Conservation (phyloP, 2,888 invertebrate species). For the Tuberolachnus salignus region DNA sequence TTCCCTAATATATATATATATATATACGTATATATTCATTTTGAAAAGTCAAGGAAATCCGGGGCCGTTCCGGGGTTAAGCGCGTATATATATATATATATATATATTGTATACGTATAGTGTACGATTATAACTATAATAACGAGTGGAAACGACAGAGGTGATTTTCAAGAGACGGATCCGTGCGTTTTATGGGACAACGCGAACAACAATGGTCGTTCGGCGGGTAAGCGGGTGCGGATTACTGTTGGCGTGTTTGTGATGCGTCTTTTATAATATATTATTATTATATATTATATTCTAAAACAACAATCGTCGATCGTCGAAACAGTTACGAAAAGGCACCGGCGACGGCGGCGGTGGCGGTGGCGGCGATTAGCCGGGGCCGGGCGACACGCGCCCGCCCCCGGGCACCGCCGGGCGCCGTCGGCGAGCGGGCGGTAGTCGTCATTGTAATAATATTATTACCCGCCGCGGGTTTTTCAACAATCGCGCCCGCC, state of each 20-base stretch:
- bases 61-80: background rate
- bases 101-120: too few species aligned
- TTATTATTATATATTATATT: background rate
- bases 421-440: too few species aligned
- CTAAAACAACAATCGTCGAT: conserved; percentile 53
- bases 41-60: conserved; percentile 9
- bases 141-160: conserved; percentile 53
- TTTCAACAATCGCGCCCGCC: conserved; percentile 46
- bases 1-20: too few species aligned
- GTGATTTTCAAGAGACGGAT: conserved; percentile 44
- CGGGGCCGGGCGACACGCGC: conserved; percentile 38
- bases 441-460: conserved; percentile 35
- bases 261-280: conserved; percentile 52
- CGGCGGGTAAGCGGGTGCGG: background rate
- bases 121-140: too few species aligned
- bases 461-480: conserved; percentile 33
- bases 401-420: conserved; percentile 11
- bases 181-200: conserved; percentile 39
- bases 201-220: conserved; percentile 33
- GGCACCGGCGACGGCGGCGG: conserved; percentile 48
- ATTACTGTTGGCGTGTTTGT: conserved; percentile 40
- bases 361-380: conserved; percentile 48
- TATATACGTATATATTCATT: too few species aligned
- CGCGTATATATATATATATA: too few species aligned
- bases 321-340: conserved; percentile 53